phyloP scores from a whole-genome alignment of 2,113 vertebrate genomes.

The Miniopterus natalensis region DNA sequence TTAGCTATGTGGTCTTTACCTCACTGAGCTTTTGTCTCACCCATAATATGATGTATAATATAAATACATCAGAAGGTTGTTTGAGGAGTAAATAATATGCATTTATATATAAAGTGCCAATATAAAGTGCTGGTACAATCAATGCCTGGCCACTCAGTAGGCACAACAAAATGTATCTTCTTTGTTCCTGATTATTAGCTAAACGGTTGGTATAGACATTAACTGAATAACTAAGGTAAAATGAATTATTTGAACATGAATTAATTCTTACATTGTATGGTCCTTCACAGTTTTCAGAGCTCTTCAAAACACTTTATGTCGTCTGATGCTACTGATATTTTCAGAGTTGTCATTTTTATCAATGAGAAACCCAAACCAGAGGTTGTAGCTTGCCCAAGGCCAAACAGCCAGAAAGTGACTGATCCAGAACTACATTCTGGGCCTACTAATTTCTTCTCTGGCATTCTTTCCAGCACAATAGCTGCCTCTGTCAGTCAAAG shows the following conservation, averaged over 20 bases:
- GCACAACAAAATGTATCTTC: not conserved
- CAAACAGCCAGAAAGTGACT: not conserved
- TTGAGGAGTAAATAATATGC: not conserved
- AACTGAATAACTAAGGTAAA: constrained; percentile 12
- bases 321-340: constrained; percentile 26
- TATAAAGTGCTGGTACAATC: not conserved
- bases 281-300: not conserved
- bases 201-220: not conserved
- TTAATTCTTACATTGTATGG: not conserved
- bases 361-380: not conserved
- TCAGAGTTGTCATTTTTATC: constrained; percentile 39
- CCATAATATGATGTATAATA: not conserved
- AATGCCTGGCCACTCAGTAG: not conserved
- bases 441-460: not conserved
- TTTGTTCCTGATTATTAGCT: not conserved
- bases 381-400: not conserved
- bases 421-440: not conserved
- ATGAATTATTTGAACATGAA: not conserved
- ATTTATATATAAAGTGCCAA: not conserved
- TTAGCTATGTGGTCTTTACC: not conserved
- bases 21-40: not conserved
- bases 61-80: not conserved
- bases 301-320: constrained; percentile 7
- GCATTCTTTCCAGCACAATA: not conserved
- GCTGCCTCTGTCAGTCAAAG: not conserved